Conservation (phyloP, 2,888 invertebrate species). For the Lepas anatifera region DNA sequence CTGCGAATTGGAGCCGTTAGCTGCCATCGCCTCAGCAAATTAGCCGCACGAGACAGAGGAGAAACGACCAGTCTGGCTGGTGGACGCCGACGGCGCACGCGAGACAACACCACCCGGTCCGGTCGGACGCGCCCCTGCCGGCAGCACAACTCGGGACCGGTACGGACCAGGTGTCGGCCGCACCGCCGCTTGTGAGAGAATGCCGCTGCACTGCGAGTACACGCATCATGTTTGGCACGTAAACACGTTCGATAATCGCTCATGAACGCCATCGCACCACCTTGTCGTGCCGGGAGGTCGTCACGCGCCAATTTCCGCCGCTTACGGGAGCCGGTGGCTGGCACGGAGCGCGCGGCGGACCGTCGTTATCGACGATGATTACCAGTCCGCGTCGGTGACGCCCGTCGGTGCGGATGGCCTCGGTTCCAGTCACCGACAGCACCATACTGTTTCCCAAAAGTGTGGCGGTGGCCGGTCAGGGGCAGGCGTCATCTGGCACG, state of each 20-base stretch:
- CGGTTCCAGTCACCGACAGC: background rate
- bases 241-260: background rate
- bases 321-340: background rate
- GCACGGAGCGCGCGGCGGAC: background rate
- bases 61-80: background rate
- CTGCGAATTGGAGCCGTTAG: too few species aligned
- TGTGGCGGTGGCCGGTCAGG: too few species aligned
- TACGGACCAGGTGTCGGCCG: background rate
- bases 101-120: background rate
- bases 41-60: background rate
- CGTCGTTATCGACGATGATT: background rate
- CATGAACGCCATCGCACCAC: background rate
- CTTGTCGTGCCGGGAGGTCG: too few species aligned
- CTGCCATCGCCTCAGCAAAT: background rate
- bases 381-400: background rate
- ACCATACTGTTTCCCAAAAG: too few species aligned
- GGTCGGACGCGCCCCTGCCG: background rate
- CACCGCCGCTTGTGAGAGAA: background rate
- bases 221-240: background rate
- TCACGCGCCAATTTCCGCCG: background rate
- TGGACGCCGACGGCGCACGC: background rate
- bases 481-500: too few species aligned
- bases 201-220: background rate
- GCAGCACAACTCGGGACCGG: background rate
- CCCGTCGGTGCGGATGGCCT: background rate